Evolutionary conservation across 2,888 invertebrate species (phyloP).

Genomic region (Apamea monoglypha): DNA sequence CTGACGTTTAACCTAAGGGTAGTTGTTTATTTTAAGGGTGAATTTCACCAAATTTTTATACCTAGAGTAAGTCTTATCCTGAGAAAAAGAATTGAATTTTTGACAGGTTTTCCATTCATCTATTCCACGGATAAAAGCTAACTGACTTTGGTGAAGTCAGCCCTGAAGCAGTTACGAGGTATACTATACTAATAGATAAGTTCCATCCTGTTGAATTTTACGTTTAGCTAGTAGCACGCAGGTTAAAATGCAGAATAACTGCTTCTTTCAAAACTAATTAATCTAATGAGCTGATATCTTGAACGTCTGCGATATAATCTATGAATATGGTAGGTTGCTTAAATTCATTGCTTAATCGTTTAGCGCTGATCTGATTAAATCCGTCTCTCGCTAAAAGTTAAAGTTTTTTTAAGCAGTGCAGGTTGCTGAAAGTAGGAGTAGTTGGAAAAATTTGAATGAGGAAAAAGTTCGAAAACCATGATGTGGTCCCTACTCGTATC

Average conservation of each 20-base stretch:
- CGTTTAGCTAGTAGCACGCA: not conserved
- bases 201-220: not conserved
- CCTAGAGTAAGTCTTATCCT: too few species aligned
- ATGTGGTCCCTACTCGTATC: not conserved
- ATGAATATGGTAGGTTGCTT: not conserved
- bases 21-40: too few species aligned
- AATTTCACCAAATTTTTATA: too few species aligned
- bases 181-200: not conserved
- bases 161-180: not conserved
- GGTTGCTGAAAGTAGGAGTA: not conserved
- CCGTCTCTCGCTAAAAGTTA: not conserved
- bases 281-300: not conserved
- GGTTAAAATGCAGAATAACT: not conserved
- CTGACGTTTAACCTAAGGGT: not conserved
- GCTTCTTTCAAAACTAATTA: slow-evolving; percentile 1
- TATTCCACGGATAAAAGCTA: too few species aligned
- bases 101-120: too few species aligned
- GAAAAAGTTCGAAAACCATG: not conserved
- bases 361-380: not conserved
- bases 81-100: too few species aligned
- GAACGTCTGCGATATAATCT: not conserved
- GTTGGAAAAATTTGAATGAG: not conserved
- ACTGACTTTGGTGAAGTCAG: too few species aligned
- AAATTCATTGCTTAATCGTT: not conserved
- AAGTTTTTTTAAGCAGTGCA: not conserved